Percentiles rank a stretch among this genome's conserved stretches.
Evolutionary conservation across 2,888 invertebrate genomes (phyloP).

Genomic region (Acleris holmiana): DNA sequence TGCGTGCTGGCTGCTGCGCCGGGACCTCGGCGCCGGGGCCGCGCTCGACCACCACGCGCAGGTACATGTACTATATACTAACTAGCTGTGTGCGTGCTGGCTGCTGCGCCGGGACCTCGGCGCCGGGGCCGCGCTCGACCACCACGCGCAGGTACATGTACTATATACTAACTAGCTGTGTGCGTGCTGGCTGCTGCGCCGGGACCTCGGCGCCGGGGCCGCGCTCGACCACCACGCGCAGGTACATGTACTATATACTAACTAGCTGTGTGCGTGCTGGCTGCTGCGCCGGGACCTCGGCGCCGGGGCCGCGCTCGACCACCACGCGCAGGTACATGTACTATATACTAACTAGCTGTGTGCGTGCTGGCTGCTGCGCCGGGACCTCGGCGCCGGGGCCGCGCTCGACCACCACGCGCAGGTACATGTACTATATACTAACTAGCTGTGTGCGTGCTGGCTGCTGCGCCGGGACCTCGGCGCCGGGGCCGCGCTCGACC

Average conservation of each 20-base stretch:
- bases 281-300: slow-evolving; percentile 79
- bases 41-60: slow-evolving; percentile 87
- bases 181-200: slow-evolving; percentile 85
- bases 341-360: no score
- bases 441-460: no score
- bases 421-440: no score
- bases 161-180: slow-evolving; percentile 56
- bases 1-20: no score
- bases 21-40: slow-evolving; percentile 75
- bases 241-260: no score
- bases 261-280: no score
- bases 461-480: slow-evolving; percentile 79
- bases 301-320: slow-evolving; percentile 86
- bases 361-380: no score
- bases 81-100: no score
- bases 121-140: slow-evolving; percentile 86
- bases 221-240: slow-evolving; percentile 87
- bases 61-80: no score
- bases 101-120: slow-evolving; percentile 79
- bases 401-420: slow-evolving; percentile 87
- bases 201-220: slow-evolving; percentile 75
- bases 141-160: slow-evolving; percentile 69
- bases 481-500: slow-evolving; percentile 86
- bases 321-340: slow-evolving; percentile 77
- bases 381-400: slow-evolving; percentile 75